Evolutionary conservation across 1,140 invertebrate genomes (phyloP).

Genomic region (Drosophila oshimai): DNA sequence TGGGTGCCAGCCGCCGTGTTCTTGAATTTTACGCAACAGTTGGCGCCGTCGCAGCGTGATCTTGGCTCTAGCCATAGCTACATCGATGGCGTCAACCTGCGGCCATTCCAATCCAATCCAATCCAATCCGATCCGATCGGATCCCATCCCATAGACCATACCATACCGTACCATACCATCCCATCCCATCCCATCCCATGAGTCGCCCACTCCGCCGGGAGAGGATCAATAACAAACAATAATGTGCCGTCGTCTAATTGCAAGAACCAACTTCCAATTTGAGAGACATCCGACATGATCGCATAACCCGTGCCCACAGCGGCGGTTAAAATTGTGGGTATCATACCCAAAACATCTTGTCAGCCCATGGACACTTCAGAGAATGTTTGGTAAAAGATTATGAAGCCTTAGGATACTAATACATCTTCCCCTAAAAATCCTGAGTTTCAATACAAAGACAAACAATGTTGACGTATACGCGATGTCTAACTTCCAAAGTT

Average conservation of each 20-base stretch:
- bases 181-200: neutral
- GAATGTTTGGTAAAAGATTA: too few relatives aligned
- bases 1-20: slow-evolving; percentile 43
- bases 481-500: neutral
- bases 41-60: slow-evolving; percentile 68
- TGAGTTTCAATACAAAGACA: too few relatives aligned
- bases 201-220: slow-evolving; percentile 44
- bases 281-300: slow-evolving; percentile 61
- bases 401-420: too few relatives aligned
- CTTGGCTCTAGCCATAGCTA: slow-evolving; percentile 42
- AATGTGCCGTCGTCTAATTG: slow-evolving; percentile 58
- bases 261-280: slow-evolving; percentile 75
- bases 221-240: slow-evolving; percentile 66
- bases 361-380: too few relatives aligned
- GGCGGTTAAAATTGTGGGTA: neutral
- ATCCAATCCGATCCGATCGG: neutral
- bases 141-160: neutral
- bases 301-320: slow-evolving; percentile 27
- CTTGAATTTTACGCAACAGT: slow-evolving; percentile 80
- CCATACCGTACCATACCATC: neutral
- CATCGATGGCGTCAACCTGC: slow-evolving; percentile 71
- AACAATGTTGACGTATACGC: neutral
- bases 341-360: too few relatives aligned
- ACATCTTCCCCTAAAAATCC: too few relatives aligned
- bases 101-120: slow-evolving; percentile 1